phyloP scores from a whole-genome alignment of 2,113 vertebrate genomes.

The Australoheros scitulus region DNA sequence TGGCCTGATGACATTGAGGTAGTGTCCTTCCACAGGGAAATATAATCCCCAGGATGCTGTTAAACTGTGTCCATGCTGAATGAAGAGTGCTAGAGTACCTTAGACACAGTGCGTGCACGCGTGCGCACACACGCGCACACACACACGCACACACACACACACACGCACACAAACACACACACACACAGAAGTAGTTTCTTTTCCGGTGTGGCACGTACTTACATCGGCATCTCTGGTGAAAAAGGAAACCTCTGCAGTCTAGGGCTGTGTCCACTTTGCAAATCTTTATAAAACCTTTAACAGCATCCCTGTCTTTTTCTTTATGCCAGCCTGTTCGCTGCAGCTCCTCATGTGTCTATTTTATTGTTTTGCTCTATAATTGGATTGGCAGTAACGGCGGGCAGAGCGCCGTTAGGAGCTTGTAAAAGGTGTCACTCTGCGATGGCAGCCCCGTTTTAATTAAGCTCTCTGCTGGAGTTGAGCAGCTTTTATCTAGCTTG shows the following conservation, averaged over 20 bases:
- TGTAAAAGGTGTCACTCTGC: slow-evolving; percentile 71
- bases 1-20: slow-evolving; percentile 61
- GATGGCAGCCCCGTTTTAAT: slow-evolving; percentile 80
- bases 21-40: slow-evolving; percentile 65
- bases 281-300: slow-evolving; percentile 71
- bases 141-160: slow-evolving; percentile 10
- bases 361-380: slow-evolving; percentile 76
- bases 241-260: slow-evolving; percentile 48
- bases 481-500: slow-evolving; percentile 69
- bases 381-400: slow-evolving; percentile 75
- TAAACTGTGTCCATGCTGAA: slow-evolving; percentile 46
- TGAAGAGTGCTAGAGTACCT: slow-evolving; percentile 30
- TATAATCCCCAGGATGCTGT: slow-evolving; percentile 66
- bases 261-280: slow-evolving; percentile 22
- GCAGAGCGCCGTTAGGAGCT: slow-evolving; percentile 71
- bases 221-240: slow-evolving; percentile 30
- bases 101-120: neutral
- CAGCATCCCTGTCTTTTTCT: slow-evolving; percentile 29
- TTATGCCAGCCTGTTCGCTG: slow-evolving; percentile 54
- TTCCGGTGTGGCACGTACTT: slow-evolving; percentile 28
- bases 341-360: slow-evolving; percentile 53
- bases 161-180: neutral
- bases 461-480: slow-evolving; percentile 83
- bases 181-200: neutral
- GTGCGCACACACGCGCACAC: neutral